These are phyloP conservation scores for Seriola quinqueradiata DNA, from an alignment of 2,113 vertebrate species.

Conservation along the genomic window DNA sequence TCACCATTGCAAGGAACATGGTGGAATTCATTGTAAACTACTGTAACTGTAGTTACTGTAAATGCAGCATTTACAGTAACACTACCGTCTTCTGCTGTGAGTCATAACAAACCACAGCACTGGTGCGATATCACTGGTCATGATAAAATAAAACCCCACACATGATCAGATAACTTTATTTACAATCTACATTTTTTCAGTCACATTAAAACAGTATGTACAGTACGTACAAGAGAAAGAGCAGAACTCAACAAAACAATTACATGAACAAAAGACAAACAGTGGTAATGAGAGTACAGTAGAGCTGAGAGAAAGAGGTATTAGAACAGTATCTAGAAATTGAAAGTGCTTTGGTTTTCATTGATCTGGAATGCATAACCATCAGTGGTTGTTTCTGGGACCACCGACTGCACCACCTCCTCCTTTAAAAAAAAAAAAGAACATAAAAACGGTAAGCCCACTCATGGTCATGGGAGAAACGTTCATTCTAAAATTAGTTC, in stretches of 20 bases:
- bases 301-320: constrained; percentile 31
- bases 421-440: constrained; percentile 79
- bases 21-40: neutral
- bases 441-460: neutral
- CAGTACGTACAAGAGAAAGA: constrained; percentile 69
- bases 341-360: constrained; percentile 88
- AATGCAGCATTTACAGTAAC: neutral
- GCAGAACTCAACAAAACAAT: neutral
- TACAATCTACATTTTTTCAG: constrained; percentile 71
- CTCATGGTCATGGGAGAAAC: neutral
- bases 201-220: constrained; percentile 75
- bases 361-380: constrained; percentile 91
- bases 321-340: constrained; percentile 83
- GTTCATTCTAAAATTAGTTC: constrained; percentile 18
- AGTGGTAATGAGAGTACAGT: constrained; percentile 43
- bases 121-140: too few species aligned
- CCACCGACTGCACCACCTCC: constrained; percentile 89
- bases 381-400: constrained; percentile 89
- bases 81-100: neutral
- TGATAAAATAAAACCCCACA: neutral
- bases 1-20: too few species aligned
- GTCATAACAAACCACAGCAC: neutral
- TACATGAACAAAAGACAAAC: constrained; percentile 66
- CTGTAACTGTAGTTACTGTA: too few species aligned
- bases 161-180: constrained; percentile 77